Evolutionary conservation across 2,888 invertebrate genomes (phyloP).

Genomic region (Sesamia inferens): DNA sequence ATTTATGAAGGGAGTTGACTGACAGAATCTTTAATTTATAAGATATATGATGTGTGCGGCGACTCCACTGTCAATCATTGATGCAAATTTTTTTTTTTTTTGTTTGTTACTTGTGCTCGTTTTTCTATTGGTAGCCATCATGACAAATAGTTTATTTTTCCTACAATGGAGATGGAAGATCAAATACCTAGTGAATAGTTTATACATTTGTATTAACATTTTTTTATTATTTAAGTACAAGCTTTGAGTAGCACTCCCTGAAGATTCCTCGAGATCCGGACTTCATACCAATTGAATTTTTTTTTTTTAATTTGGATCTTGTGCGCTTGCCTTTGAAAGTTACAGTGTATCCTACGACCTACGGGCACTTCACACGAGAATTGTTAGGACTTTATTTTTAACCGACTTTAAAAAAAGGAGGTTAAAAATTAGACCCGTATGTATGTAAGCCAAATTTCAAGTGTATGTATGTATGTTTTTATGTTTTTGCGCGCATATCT

Average conservation of each 20-base stretch:
- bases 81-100: background rate
- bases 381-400: too few relatives aligned
- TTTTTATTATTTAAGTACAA: background rate
- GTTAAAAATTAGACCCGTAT: too few relatives aligned
- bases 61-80: background rate
- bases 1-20: slow-evolving; percentile 23
- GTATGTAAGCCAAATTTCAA: too few relatives aligned
- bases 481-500: too few relatives aligned
- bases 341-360: background rate
- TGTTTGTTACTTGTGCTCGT: background rate
- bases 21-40: slow-evolving; percentile 5
- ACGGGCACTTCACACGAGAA: too few relatives aligned
- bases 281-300: background rate
- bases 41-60: background rate
- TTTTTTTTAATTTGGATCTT: background rate
- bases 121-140: background rate
- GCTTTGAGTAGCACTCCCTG: background rate
- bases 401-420: too few relatives aligned
- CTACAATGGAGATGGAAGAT: background rate
- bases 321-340: background rate
- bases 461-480: too few relatives aligned
- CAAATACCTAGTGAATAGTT: background rate
- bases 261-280: too few relatives aligned
- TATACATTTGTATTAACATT: background rate
- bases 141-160: background rate